phyloP scores from a whole-genome alignment of 2,888 invertebrate species.

The Calameuta idolon region DNA sequence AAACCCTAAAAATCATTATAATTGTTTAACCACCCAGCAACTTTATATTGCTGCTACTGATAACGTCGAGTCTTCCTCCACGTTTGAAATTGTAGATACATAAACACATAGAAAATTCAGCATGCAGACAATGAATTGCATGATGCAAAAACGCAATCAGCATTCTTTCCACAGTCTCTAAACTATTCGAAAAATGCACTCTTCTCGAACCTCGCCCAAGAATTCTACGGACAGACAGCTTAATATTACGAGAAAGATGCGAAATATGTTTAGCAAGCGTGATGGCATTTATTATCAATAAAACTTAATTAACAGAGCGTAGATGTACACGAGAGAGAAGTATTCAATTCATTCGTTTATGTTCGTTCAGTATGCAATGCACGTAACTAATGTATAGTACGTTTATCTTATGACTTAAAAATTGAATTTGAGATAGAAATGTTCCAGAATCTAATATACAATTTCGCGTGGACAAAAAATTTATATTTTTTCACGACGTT shows the following conservation, averaged over 20 bases:
- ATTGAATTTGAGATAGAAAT: conserved; percentile 46
- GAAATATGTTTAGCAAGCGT: conserved; percentile 61
- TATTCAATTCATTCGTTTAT: conserved; percentile 60
- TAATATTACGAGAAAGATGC: conserved; percentile 28
- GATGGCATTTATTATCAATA: conserved; percentile 67
- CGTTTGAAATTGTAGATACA: not conserved
- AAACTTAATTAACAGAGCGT: conserved; percentile 66
- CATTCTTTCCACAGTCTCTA: not conserved
- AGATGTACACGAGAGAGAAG: conserved; percentile 65
- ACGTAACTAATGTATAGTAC: conserved; percentile 57
- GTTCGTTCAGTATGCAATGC: conserved; percentile 50
- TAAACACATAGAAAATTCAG: not conserved
- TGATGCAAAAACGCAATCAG: too few species aligned
- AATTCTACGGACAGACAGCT: not conserved
- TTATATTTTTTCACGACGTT: not conserved
- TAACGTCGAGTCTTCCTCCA: not conserved
- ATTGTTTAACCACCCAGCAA: not conserved
- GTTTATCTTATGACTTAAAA: conserved; percentile 59
- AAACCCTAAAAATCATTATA: not conserved
- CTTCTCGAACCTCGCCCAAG: not conserved
- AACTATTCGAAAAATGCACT: not conserved
- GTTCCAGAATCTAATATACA: conserved; percentile 37
- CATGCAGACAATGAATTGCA: too few species aligned
- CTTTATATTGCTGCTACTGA: not conserved
- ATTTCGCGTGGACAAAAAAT: not conserved